Evolutionary conservation across 1,140 invertebrate genomes (phyloP), one percentile per base, ranked within the genome.

Genomic region (Bombus fervidus): DNA sequence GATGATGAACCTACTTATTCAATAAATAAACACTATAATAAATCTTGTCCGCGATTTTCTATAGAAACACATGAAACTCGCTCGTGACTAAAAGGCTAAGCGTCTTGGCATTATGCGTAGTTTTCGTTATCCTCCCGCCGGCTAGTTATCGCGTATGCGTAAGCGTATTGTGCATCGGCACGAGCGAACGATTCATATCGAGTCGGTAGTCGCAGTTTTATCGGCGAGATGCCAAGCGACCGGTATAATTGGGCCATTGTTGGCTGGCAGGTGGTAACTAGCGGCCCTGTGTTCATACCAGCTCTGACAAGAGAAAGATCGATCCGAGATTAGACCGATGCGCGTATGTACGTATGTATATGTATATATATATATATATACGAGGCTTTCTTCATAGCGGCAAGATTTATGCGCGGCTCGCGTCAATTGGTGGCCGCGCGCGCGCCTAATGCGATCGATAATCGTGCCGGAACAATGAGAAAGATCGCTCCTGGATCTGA

Each of bases 231-330:
- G 81, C 81, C 82, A 66, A 68, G 22, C 75, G 81, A 22, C 66
- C 31, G 31, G 64, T 79, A 85, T 87, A 87, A 87, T 87, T 87
- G 86, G 86, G 86, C 86, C 82, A 87, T 87, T 87, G 86, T 87
- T 87, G 82, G 79, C 86, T 84, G 83, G 82, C 86, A 87, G 86
- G 86, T 87, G 86, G 86, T 79, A 83, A 83, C 86, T 84, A 81
- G 81, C 68, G 74, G 39, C 39, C 37, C 76, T 22, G 34, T 34
- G 59, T 71, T 69, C 64, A 43, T 85, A 77, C 73, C 53, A 47
- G 9, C 25, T 64, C 69, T 86, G 86, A 83, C 86, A 85, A 69
- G 72, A 72, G 74, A n/a, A 66, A 87, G 86, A 84, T 87, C 86
- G 86, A 87, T 85, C 86, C 69, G 12, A 84, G 86, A 87, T 87